These are phyloP conservation scores for Diabrotica undecimpunctata DNA, from an alignment of 1,140 invertebrate species.

Conservation along the genomic window DNA sequence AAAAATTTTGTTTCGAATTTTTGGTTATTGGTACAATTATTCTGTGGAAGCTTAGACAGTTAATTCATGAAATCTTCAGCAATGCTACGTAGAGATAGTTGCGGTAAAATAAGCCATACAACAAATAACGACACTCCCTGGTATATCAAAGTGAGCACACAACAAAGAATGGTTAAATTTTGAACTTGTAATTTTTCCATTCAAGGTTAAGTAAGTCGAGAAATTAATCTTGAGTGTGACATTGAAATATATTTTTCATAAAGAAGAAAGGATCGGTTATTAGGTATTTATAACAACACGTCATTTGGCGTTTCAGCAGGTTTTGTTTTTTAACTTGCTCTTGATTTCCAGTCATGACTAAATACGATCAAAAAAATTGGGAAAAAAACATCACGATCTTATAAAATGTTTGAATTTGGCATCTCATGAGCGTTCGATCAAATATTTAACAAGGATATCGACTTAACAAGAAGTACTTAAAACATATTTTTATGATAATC, in stretches of 20 bases:
- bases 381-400: no score
- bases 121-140: background rate
- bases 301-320: constrained; percentile 14
- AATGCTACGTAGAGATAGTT: background rate
- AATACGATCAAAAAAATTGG: background rate
- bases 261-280: constrained; percentile 17
- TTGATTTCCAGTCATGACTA: background rate
- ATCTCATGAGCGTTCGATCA: no score
- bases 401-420: no score
- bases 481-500: background rate
- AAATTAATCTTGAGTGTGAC: constrained; percentile 18
- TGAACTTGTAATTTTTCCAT: constrained; percentile 18
- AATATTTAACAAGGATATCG: background rate
- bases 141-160: background rate
- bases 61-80: no score
- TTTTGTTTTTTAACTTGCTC: constrained; percentile 9
- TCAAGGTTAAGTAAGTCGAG: constrained; percentile 17
- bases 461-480: background rate
- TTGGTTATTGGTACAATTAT: no score
- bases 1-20: no score
- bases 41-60: no score
- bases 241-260: constrained; percentile 16
- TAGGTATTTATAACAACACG: constrained; percentile 19
- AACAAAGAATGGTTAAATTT: constrained; percentile 13
- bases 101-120: background rate